Percentiles rank a stretch among this genome's conserved stretches.
phyloP scores from a whole-genome alignment of 2,888 invertebrate genomes.

The Chirona hameri region DNA sequence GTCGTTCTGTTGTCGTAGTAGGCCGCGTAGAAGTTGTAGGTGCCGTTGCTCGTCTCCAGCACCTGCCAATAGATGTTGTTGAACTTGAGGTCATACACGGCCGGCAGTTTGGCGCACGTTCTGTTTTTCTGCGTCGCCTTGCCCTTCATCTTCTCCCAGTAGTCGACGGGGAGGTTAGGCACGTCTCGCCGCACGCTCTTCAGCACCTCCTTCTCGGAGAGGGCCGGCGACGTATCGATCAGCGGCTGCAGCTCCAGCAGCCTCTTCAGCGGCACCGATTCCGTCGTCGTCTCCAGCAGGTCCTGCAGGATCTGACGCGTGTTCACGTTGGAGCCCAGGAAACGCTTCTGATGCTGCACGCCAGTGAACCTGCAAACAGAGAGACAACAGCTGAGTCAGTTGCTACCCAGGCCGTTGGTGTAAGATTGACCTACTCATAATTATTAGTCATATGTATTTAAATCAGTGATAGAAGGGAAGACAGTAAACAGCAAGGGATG shows the following conservation, averaged over 20 bases:
- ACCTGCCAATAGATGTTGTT: conserved; percentile 94
- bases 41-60: conserved; percentile 73
- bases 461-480: no score
- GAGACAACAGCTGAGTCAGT: neutral
- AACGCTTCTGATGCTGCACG: neutral
- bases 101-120: conserved; percentile 79
- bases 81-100: conserved; percentile 84
- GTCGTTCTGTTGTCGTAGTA: conserved; percentile 77
- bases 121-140: conserved; percentile 64
- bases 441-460: no score
- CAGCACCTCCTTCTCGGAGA: conserved; percentile 58
- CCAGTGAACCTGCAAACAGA: neutral
- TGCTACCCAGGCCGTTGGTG: no score
- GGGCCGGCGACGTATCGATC: conserved; percentile 58
- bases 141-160: conserved; percentile 78
- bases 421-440: no score
- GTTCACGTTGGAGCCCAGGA: neutral
- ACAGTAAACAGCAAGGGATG: no score
- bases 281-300: conserved; percentile 34
- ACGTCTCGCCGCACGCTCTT: conserved; percentile 62
- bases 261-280: conserved; percentile 42
- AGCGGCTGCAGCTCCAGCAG: conserved; percentile 55
- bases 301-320: conserved; percentile 11
- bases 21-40: conserved; percentile 84
- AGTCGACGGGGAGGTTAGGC: conserved; percentile 78